phyloP scores from a whole-genome alignment of 1,140 invertebrate species.

The Metaphire vulgaris region DNA sequence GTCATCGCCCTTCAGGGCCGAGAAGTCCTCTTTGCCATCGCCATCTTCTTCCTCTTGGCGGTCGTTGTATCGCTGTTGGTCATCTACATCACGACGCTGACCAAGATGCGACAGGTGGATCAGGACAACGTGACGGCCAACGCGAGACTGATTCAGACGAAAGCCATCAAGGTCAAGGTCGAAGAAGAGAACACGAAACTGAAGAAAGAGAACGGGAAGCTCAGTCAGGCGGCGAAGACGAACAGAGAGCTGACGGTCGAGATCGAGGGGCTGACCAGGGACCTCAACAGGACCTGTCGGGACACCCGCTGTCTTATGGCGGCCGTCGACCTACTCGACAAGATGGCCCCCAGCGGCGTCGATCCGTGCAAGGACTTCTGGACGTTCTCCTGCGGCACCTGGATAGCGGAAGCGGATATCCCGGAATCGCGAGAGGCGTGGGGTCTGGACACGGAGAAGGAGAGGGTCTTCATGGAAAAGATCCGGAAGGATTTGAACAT shows the following conservation, averaged over 20 bases:
- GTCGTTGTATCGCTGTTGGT: slow-evolving; percentile 20
- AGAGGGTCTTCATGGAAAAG: background rate
- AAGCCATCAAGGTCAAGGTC: background rate
- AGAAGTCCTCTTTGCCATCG: slow-evolving; percentile 28
- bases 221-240: background rate
- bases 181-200: too few species aligned
- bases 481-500: background rate
- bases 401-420: background rate
- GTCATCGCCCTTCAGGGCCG: slow-evolving; percentile 18
- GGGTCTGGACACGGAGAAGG: background rate
- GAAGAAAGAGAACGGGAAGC: background rate
- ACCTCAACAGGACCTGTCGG: background rate
- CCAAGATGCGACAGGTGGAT: background rate
- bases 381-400: slow-evolving; percentile 12
- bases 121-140: background rate
- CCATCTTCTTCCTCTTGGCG: slow-evolving; percentile 25
- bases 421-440: background rate
- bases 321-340: background rate
- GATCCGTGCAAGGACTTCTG: slow-evolving; percentile 15
- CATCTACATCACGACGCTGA: slow-evolving; percentile 4
- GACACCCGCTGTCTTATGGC: background rate
- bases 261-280: background rate
- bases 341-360: slow-evolving; percentile 1
- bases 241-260: background rate
- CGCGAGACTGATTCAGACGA: background rate